Conservation (phyloP, 2,113 vertebrate genomes). For the Phrynocephalus versicolor region DNA sequence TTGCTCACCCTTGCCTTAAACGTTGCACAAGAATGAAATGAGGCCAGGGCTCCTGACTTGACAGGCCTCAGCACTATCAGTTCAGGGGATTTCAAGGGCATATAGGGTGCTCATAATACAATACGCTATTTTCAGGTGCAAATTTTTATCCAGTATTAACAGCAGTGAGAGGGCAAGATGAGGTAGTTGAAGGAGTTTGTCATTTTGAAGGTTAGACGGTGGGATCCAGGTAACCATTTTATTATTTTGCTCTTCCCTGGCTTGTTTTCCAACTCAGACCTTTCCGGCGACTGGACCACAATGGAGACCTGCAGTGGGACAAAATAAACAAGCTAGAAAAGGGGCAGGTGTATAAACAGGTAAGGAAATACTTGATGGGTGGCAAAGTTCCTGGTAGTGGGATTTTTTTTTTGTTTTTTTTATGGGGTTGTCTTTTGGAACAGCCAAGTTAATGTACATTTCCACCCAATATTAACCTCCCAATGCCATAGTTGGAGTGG, state of each 20-base stretch:
- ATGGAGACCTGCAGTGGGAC: conserved; percentile 83
- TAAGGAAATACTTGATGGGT: conserved; percentile 24
- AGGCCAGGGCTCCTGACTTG: not conserved
- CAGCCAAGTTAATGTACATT: not conserved
- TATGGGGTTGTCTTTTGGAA: not conserved
- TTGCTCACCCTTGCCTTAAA: not conserved
- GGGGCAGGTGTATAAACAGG: conserved; percentile 87
- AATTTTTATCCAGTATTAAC: not conserved
- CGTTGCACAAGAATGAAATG: not conserved
- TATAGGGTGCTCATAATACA: not conserved
- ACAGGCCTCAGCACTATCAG: not conserved
- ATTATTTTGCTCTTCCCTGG: not conserved
- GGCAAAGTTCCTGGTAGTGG: not conserved
- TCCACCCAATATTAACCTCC: not conserved
- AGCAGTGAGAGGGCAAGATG: not conserved
- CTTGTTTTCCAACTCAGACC: conserved; percentile 66
- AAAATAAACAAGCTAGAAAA: conserved; percentile 81
- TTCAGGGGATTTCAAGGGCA: not conserved
- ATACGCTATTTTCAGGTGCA: too few relatives aligned
- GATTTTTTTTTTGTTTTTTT: not conserved
- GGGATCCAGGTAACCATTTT: not conserved
- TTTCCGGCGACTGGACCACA: conserved; percentile 80
- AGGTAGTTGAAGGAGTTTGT: not conserved
- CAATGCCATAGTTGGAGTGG: too few relatives aligned
- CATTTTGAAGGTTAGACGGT: not conserved